Evolutionary conservation across 2,797 vertebrate species (phyloP).

Genomic region (Sebastes hubbsi): DNA sequence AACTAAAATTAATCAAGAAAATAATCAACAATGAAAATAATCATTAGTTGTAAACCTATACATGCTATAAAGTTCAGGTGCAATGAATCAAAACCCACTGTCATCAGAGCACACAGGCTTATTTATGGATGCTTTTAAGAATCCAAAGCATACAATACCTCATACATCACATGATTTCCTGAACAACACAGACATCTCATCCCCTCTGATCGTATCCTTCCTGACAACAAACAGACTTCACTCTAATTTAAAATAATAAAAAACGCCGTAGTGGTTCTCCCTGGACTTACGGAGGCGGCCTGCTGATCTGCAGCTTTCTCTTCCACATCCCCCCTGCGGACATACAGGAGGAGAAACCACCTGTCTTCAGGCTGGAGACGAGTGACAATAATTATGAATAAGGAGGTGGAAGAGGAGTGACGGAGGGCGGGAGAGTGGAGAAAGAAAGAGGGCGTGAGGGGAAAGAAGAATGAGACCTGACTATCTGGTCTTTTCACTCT

Average conservation of each 20-base stretch:
- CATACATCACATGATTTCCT: background rate
- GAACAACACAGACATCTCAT: background rate
- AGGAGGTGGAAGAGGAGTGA: background rate
- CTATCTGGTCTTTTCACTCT: conserved; percentile 67
- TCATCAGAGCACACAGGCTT: rapidly evolving
- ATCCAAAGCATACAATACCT: background rate
- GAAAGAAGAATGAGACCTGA: conserved; percentile 69
- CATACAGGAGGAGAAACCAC: conserved; percentile 31
- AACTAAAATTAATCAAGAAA: too few species aligned
- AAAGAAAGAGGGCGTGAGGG: background rate
- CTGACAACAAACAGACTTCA: background rate
- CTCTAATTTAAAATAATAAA: background rate
- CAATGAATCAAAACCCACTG: background rate
- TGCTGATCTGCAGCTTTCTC: conserved; percentile 72
- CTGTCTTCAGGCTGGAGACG: conserved; percentile 38
- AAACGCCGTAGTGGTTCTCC: background rate
- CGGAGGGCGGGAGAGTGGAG: background rate
- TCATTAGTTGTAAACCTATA: background rate
- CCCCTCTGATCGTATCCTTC: background rate
- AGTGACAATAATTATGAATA: background rate
- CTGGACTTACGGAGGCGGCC: conserved; percentile 63
- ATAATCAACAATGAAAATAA: too few species aligned
- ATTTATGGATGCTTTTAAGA: background rate
- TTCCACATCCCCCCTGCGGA: conserved; percentile 71
- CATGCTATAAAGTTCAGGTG: background rate